Evolutionary conservation across 2,888 invertebrate species (phyloP), one percentile per base, ranked within the genome.

Genomic region (Kuschelorhynchus macadamiae): DNA sequence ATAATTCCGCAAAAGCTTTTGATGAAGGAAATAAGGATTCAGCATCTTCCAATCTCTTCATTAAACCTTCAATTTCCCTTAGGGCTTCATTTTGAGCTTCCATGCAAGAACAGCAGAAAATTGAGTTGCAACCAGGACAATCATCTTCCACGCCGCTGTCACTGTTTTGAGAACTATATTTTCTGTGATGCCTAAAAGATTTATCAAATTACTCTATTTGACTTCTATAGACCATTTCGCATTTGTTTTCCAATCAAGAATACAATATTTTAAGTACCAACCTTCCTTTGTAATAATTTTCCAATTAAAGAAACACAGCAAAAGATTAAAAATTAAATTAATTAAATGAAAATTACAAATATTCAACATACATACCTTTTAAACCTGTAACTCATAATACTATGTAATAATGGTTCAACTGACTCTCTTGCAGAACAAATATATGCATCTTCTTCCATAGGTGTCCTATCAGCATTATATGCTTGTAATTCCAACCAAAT

Each of bases 401-500:
- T 90, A 66, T 88, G 86, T 49, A 96, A 86, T 59, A 95, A 85
- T 36, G 86, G 84, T 8, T 89, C 90, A 70, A 95, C 91, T 62
- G 87, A 86, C 76, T 91, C 89, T 39, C 95, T 86, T 75, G 92
- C 92, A 44, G 88, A 85, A 78, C 92, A 92, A 14, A 96, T 85
- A 80, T 88, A 91, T 63, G 88, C 88, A 81, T 95, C 95, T 83
- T 95, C 94, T 76, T 92, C 92, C 55, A 90, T 87, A 14, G 91
- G 87, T 0, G 89, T 89, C 47, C 93, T 87, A 71, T 92, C 92
- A 0, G 93, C 92, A 72, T 92, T 88, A 86, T 90, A 91, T 0
- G 96, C 96, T 83, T 94, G 93, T 70, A 97, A 85, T 85, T 96
- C 96, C 75, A 96, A 83, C 96, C 96, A 97, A 75, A 96, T 92